These are phyloP conservation scores for Borostomias antarcticus DNA, from an alignment of 2,797 vertebrate genomes.

Conservation along the genomic window DNA sequence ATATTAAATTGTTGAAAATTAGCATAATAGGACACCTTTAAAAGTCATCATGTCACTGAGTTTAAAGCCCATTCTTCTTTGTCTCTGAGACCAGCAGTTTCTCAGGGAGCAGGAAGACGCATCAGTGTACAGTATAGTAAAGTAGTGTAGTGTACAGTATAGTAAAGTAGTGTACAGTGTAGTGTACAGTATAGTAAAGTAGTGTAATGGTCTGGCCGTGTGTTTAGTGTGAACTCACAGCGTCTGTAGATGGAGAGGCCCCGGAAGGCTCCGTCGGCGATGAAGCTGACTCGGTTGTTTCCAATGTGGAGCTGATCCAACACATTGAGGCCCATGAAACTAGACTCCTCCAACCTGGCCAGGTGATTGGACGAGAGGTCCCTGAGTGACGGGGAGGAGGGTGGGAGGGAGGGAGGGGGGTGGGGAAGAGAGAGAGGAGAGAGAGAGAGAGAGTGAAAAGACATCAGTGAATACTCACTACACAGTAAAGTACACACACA, in stretches of 20 bases:
- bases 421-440: conserved; percentile 14
- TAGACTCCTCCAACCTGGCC: conserved; percentile 91
- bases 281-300: conserved; percentile 92
- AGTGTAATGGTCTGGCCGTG: not conserved
- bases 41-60: no score
- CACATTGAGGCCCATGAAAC: conserved; percentile 88
- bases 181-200: no score
- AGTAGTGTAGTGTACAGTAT: no score
- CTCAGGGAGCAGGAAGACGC: no score
- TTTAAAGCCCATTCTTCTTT: no score
- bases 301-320: conserved; percentile 87
- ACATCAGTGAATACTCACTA: not conserved
- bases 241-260: conserved; percentile 74
- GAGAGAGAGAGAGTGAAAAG: conserved; percentile 37
- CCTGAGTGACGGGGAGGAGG: conserved; percentile 67
- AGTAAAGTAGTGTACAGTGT: no score
- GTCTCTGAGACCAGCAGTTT: no score
- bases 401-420: conserved; percentile 14
- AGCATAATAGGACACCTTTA: no score
- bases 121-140: no score
- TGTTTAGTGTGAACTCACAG: conserved; percentile 81
- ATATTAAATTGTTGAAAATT: no score
- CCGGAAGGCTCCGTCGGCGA: conserved; percentile 92
- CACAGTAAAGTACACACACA: not conserved
- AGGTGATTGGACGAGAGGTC: conserved; percentile 91